These are phyloP conservation scores for Heliconius melpomene DNA, from an alignment of 1,140 invertebrate species.

Conservation along the genomic window DNA sequence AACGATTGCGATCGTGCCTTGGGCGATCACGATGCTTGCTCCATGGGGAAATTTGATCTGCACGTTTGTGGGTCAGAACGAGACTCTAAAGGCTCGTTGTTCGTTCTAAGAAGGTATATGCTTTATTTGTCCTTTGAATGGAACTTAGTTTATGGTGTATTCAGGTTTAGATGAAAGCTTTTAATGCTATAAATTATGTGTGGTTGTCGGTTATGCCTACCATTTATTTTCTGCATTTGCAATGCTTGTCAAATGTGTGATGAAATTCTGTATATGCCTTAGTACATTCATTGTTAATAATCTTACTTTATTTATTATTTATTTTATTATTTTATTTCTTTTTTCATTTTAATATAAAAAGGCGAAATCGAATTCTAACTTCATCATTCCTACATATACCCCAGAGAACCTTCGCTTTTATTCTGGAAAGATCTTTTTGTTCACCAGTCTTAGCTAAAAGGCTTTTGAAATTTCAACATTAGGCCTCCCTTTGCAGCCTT, in stretches of 20 bases:
- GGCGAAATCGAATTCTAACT: background rate
- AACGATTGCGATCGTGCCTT: constrained; percentile 57
- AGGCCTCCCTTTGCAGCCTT: constrained; percentile 24
- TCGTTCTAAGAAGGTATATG: constrained; percentile 29
- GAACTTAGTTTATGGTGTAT: constrained; percentile 31
- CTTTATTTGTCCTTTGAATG: constrained; percentile 43
- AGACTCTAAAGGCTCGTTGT: constrained; percentile 53
- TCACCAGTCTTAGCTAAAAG: constrained; percentile 17
- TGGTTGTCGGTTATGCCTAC: background rate
- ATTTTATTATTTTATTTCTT: no score
- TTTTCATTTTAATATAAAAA: background rate
- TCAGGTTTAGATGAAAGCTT: constrained; percentile 25
- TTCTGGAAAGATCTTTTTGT: constrained; percentile 18
- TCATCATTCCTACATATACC: background rate
- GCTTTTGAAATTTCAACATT: constrained; percentile 34
- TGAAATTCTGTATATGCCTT: background rate
- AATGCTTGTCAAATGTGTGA: background rate
- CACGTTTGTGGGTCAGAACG: constrained; percentile 64
- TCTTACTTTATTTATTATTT: no score
- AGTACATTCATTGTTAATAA: background rate
- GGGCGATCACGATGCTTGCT: constrained; percentile 55
- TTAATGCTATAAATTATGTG: background rate
- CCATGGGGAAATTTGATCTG: constrained; percentile 63
- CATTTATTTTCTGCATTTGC: background rate
- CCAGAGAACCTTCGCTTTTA: background rate